phyloP scores from a whole-genome alignment of 2,797 vertebrate species.

The Mormyrops attenuatus region DNA sequence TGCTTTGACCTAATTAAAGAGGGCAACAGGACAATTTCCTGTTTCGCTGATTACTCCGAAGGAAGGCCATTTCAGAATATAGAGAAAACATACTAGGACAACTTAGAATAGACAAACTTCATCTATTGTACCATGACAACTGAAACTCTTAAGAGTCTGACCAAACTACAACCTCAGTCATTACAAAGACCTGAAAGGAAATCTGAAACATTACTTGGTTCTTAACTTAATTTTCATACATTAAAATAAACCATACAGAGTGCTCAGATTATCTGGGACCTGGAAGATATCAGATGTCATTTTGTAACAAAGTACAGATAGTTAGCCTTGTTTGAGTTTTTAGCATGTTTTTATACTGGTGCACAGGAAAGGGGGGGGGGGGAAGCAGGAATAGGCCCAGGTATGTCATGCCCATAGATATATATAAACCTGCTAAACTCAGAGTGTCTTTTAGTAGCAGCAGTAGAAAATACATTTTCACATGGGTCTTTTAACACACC shows the following conservation, averaged over 20 bases:
- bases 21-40: neutral
- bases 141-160: neutral
- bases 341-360: neutral
- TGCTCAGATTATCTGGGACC: neutral
- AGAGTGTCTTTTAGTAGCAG: neutral
- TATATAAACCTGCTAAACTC: neutral
- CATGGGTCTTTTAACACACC: slow-evolving; percentile 14
- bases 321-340: neutral
- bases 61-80: neutral
- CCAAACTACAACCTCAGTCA: neutral
- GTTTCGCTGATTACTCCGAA: neutral
- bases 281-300: neutral
- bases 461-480: neutral
- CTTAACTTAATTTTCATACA: neutral
- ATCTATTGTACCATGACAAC: neutral
- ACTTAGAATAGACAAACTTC: neutral
- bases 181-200: neutral
- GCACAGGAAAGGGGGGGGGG: neutral
- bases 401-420: neutral
- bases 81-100: neutral
- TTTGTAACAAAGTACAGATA: neutral
- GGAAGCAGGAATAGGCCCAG: neutral
- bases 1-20: neutral
- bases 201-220: neutral
- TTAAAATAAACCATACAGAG: neutral